Evolutionary conservation across 2,113 vertebrate genomes (phyloP).

Genomic region (Ranitomeya variabilis): DNA sequence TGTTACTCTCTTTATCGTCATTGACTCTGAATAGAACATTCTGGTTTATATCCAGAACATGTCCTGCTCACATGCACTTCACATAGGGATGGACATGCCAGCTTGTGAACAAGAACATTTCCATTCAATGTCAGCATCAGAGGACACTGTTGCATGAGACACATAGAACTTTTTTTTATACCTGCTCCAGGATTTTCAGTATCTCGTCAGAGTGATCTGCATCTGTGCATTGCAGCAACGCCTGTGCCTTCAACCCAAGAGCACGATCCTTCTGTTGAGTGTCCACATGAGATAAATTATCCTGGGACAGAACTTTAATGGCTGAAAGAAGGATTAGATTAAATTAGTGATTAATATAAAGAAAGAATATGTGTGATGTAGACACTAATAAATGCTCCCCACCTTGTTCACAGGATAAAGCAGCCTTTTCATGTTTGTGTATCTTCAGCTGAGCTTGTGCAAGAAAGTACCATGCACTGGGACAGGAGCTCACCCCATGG

Average conservation of each 20-base stretch:
- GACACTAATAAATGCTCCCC: conserved; percentile 36
- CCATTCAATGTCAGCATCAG: too few relatives aligned
- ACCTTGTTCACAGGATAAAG: conserved; percentile 85
- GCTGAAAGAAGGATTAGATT: conserved; percentile 61
- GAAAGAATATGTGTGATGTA: not conserved
- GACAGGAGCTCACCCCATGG: conserved; percentile 71
- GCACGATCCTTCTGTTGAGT: conserved; percentile 70
- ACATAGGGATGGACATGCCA: too few relatives aligned
- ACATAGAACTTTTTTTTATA: conserved; percentile 56
- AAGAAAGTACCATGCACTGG: conserved; percentile 78
- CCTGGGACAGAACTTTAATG: conserved; percentile 64
- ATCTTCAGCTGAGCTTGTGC: conserved; percentile 84
- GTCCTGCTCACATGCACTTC: too few relatives aligned
- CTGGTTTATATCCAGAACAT: too few relatives aligned
- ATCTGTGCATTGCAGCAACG: conserved; percentile 75
- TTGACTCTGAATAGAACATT: too few relatives aligned
- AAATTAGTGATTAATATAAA: not conserved
- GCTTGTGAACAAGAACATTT: too few relatives aligned
- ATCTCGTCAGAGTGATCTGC: conserved; percentile 79
- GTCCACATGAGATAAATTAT: conserved; percentile 26
- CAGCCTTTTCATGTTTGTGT: conserved; percentile 76
- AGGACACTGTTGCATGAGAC: not conserved
- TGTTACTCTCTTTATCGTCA: too few relatives aligned
- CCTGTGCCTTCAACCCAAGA: conserved; percentile 78
- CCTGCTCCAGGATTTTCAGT: conserved; percentile 80